These are phyloP conservation scores for Orientallactaga bullata DNA, from an alignment of 2,113 vertebrate genomes.

Conservation along the genomic window DNA sequence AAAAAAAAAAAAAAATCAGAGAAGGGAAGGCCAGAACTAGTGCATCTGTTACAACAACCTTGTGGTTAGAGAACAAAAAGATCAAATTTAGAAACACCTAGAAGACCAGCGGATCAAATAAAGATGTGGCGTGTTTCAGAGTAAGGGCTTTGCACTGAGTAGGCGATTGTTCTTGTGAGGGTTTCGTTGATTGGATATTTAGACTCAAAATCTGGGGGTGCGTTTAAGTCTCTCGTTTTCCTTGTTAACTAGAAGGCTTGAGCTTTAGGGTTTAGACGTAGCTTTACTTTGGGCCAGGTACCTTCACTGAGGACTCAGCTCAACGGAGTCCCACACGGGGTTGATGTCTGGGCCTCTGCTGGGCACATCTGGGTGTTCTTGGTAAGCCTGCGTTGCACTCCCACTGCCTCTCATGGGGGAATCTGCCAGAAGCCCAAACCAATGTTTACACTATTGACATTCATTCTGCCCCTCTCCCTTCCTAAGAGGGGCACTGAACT, in stretches of 20 bases:
- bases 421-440: slow-evolving; percentile 65
- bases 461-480: slow-evolving; percentile 42
- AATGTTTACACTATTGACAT: slow-evolving; percentile 75
- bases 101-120: slow-evolving; percentile 66
- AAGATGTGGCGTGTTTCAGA: slow-evolving; percentile 80
- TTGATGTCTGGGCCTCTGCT: background rate
- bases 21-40: slow-evolving; percentile 80
- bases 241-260: slow-evolving; percentile 19
- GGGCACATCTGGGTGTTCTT: slow-evolving; percentile 81
- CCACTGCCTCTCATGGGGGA: slow-evolving; percentile 78
- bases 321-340: background rate
- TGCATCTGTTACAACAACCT: slow-evolving; percentile 85
- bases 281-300: background rate
- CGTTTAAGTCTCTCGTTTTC: slow-evolving; percentile 10
- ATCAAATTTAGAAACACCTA: slow-evolving; percentile 78
- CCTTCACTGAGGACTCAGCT: background rate
- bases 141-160: slow-evolving; percentile 6
- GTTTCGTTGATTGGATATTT: background rate
- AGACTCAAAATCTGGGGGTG: background rate
- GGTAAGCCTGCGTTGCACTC: slow-evolving; percentile 68
- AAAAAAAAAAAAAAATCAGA: slow-evolving; percentile 74
- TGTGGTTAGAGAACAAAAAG: slow-evolving; percentile 80
- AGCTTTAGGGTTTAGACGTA: background rate
- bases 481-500: slow-evolving; percentile 65
- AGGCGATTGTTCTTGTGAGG: background rate